Conservation (phyloP, 2,888 invertebrate genomes). For the Melipona beecheii region DNA sequence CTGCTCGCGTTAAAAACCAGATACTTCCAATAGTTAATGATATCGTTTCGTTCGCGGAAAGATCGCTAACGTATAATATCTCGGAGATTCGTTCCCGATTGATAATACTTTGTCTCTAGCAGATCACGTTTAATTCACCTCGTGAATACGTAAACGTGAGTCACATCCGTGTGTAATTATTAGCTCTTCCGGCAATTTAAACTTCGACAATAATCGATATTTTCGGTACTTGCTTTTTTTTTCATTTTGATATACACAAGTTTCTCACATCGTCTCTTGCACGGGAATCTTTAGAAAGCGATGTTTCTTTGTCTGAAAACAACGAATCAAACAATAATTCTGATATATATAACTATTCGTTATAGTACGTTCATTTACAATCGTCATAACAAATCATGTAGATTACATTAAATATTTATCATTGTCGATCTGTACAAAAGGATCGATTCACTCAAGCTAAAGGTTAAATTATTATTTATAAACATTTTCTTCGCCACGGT, state of each 20-base stretch:
- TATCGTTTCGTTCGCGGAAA: conserved; percentile 7
- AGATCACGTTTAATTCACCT: conserved; percentile 33
- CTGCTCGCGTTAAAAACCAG: conserved; percentile 41
- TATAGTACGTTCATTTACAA: background rate
- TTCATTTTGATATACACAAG: background rate
- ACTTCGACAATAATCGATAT: conserved; percentile 7
- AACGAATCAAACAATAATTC: too few species aligned
- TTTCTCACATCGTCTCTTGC: background rate
- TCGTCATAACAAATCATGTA: background rate
- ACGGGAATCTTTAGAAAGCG: background rate
- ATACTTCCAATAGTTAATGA: conserved; percentile 23
- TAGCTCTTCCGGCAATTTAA: conserved; percentile 21
- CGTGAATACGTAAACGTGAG: conserved; percentile 14
- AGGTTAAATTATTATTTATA: background rate
- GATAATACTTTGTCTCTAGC: background rate
- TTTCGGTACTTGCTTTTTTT: background rate
- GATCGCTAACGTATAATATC: conserved; percentile 6
- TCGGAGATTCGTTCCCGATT: conserved; percentile 3
- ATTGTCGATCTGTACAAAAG: background rate
- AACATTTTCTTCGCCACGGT: background rate
- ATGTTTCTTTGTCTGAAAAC: background rate
- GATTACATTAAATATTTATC: background rate
- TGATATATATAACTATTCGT: background rate
- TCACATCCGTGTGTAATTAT: conserved; percentile 43
- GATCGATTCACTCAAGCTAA: background rate